These are phyloP conservation scores for human (Homo sapiens) DNA, from an alignment of 2,113 vertebrate genomes.

Conservation along the genomic window DNA sequence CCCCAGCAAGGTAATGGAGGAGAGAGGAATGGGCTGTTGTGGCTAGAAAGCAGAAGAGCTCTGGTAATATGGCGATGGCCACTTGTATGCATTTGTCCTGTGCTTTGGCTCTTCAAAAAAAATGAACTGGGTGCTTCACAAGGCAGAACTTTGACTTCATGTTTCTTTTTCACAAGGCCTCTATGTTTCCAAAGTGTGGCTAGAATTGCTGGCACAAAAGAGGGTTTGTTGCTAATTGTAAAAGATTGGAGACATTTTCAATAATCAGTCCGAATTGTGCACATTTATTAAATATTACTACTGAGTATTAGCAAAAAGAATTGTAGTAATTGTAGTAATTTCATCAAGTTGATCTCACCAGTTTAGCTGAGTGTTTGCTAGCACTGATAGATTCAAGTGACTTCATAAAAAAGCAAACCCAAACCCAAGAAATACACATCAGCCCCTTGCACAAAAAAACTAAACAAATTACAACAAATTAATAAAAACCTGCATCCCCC, in stretches of 20 bases:
- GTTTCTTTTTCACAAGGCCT: neutral
- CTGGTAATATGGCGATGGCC: no score
- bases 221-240: neutral
- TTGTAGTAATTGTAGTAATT: neutral
- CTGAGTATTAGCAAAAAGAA: neutral
- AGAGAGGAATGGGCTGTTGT: neutral
- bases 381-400: neutral
- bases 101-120: neutral
- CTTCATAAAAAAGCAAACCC: neutral
- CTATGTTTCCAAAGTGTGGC: neutral
- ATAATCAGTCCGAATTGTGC: neutral
- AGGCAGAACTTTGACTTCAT: neutral
- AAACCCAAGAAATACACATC: neutral
- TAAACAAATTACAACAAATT: neutral
- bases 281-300: neutral
- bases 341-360: neutral
- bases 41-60: neutral
- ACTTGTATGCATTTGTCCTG: neutral
- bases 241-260: neutral
- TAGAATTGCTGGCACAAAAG: neutral
- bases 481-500: neutral
- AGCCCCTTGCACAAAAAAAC: neutral
- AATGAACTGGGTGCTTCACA: neutral
- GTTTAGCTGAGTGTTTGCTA: neutral
- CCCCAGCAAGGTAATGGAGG: neutral